Conservation (phyloP, 2,113 vertebrate genomes). For the Solea senegalensis region DNA sequence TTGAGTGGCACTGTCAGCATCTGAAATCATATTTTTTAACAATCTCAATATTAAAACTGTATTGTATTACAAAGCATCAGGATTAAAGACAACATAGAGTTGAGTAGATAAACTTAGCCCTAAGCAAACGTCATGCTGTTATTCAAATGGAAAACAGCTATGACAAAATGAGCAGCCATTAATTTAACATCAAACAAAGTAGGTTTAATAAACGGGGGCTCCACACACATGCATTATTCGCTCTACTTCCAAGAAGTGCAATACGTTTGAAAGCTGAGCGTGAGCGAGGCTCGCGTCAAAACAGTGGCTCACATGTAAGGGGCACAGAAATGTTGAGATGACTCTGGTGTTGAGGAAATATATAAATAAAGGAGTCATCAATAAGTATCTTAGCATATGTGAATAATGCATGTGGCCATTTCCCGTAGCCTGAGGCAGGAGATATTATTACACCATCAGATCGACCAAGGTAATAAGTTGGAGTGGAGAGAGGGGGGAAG, state of each 20-base stretch:
- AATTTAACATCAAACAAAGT: conserved; percentile 22
- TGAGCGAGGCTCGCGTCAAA: conserved; percentile 44
- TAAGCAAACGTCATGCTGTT: conserved; percentile 13
- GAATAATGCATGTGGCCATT: conserved; percentile 80
- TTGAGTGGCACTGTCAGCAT: too few relatives aligned
- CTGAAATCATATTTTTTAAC: neutral
- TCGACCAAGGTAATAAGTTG: conserved; percentile 69
- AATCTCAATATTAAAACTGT: neutral
- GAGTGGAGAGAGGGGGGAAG: conserved; percentile 16
- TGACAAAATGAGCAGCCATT: conserved; percentile 20
- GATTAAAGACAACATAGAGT: neutral
- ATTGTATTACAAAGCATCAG: too few relatives aligned
- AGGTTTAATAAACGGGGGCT: conserved; percentile 28
- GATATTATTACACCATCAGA: conserved; percentile 76
- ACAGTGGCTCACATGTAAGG: conserved; percentile 40
- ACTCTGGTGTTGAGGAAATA: conserved; percentile 55
- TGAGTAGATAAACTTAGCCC: conserved; percentile 28
- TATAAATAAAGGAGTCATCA: conserved; percentile 77
- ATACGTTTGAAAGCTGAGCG: conserved; percentile 1
- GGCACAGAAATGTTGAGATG: conserved; percentile 50
- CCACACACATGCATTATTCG: conserved; percentile 27
- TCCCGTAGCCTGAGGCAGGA: conserved; percentile 72
- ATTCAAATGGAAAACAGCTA: conserved; percentile 18
- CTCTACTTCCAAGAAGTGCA: neutral
- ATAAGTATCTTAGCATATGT: conserved; percentile 76